A percentile compares a stretch with the other conserved stretches of the same genome.
Evolutionary conservation across 2,113 vertebrate genomes (phyloP).

Genomic region (Mohoua ochrocephala): DNA sequence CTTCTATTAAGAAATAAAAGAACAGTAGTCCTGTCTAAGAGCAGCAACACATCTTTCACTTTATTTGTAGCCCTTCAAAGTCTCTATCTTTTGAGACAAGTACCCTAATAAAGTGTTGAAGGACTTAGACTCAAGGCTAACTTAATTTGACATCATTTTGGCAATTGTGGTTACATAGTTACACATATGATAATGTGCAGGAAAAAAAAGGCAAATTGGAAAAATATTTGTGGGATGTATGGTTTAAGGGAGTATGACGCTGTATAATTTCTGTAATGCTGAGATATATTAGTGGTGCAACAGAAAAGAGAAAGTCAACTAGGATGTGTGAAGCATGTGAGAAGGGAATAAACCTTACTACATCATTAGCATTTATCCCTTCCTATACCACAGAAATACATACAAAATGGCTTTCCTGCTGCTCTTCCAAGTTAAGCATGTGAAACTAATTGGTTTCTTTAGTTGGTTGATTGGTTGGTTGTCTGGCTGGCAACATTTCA

Average conservation of each 20-base stretch:
- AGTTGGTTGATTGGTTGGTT: background rate
- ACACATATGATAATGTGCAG: background rate
- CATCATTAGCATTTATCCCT: background rate
- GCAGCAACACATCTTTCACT: background rate
- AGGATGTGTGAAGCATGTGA: background rate
- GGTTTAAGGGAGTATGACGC: background rate
- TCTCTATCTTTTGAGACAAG: background rate
- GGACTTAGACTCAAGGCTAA: background rate
- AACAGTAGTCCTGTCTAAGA: background rate
- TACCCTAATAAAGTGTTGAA: background rate
- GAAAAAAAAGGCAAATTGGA: background rate
- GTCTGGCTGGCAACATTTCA: background rate
- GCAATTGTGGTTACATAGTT: background rate
- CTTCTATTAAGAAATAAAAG: background rate
- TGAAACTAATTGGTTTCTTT: background rate
- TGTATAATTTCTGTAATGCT: rapidly evolving
- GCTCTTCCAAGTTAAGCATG: background rate
- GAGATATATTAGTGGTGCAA: background rate
- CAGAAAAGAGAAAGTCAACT: background rate
- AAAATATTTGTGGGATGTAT: background rate
- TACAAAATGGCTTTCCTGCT: background rate
- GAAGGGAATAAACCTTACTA: background rate
- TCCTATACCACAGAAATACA: background rate
- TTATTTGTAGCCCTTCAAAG: background rate
- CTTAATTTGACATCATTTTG: background rate